Base-by-base conservation (phyloP, 2,888 invertebrate species). In the Ceramica pisi region DNA sequence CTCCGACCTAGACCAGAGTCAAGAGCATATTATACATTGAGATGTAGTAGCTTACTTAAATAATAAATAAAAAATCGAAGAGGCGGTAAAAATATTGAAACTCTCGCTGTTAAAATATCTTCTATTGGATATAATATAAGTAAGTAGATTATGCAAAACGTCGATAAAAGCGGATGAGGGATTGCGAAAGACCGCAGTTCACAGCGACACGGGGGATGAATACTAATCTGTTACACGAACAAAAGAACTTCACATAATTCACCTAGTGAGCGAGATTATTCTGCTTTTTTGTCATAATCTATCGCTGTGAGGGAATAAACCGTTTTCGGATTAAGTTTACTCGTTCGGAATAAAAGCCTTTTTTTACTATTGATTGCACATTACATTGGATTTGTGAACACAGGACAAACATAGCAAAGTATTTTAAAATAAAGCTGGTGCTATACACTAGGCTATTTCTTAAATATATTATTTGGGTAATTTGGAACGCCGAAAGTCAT, bases 181-280 rank as follows among this genome's bases (percentile, higher is more conserved):
- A 61, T 68, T 46, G 51, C 38, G 48, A 21, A 51, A 59, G 72
- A 53, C 61, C 55, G 53, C 16, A 56, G 69, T 61, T 71, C 62
- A 67, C 38, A 21, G 31, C 21, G 10, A 6, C 26, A 23, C 70
- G 53, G 9, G 21, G 38, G n/a, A 55, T 80, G 86, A 75, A 83
- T 83, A 77, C 59, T 85, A 80, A 83, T 71, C 41, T n/a, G 50
- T 41, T 7, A 31, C 21, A 19, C 3, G 75, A 62, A 80, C 57
- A 74, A 80, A 74, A 44, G 57, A 62, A 21, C n/a, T n/a, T 16
- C 23, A 21, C 21, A 59, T 72, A 53, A 38, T 63, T 63, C 21
- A 57, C 21, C 12, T 21, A 59, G 48, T 16, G 48, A 14, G 31
- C 1, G 21, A 48, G 59, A 64, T 68, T 21, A 64, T 61, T 23